phyloP scores from a whole-genome alignment of 1,140 invertebrate genomes.

The Venturia canescens region DNA sequence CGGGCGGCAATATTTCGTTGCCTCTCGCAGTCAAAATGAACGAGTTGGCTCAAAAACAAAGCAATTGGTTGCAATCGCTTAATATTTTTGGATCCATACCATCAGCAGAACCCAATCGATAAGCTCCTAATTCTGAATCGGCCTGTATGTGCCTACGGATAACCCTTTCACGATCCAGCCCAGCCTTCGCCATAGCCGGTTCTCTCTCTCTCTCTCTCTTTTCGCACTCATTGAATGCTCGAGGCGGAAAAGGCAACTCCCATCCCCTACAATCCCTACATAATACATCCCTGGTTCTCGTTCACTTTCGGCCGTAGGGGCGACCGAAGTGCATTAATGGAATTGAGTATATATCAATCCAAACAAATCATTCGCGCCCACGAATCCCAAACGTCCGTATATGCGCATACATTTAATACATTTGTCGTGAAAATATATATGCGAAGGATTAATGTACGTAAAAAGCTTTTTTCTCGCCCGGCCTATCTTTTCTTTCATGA shows the following conservation, averaged over 20 bases:
- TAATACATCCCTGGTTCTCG: conserved; percentile 21
- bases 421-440: not conserved
- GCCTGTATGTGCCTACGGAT: not conserved
- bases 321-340: conserved; percentile 44
- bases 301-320: conserved; percentile 27
- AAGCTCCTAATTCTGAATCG: not conserved
- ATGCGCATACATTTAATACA: not conserved
- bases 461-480: not conserved
- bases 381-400: conserved; percentile 10
- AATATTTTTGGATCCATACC: not conserved
- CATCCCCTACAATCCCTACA: not conserved
- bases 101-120: no score
- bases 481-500: not conserved
- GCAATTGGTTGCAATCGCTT: no score
- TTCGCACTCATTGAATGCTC: not conserved
- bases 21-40: no score
- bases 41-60: no score
- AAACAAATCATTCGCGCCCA: conserved; percentile 41
- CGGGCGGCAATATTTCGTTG: no score
- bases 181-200: not conserved
- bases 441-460: not conserved
- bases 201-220: not conserved
- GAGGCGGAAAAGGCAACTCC: not conserved
- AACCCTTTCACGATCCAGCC: not conserved
- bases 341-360: conserved; percentile 47